Base-by-base conservation (phyloP, 2,113 vertebrate genomes). In the Riparia riparia region DNA sequence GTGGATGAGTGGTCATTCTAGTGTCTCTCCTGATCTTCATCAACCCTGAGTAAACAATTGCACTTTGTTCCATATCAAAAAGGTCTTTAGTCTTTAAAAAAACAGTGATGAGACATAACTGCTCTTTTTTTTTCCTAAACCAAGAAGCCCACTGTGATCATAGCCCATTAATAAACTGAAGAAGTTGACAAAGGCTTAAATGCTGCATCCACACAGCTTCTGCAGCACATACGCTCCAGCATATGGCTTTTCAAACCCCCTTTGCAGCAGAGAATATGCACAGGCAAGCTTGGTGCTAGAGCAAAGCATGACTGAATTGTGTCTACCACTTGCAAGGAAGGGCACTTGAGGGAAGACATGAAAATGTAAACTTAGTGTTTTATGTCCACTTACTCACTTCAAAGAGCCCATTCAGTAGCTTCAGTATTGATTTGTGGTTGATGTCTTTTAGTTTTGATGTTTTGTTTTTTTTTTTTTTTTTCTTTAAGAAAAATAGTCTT, bases 191-290 rank as follows among this genome's bases (percentile, higher is more conserved):
- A 76, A 94, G 66, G 70, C 54, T 76, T 44, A 82, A 85, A 71
- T 70, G 87, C 64, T 77, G 34, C 64, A 88, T 82, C 63, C 45
- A 58, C 91, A 91, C 26, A 39, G 63, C 50, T 94, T 93, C 89
- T 85, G 63, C 58, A 90, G 84, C 74, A 82, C 91, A 94, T 88
- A 95, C 39, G 16, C 58, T 93, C 45, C 74, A 91, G 66, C 91
- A 93, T 93, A 93, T 82, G 84, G 81, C 58, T 83, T 90, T 82
- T 60, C 42, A 86, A 91, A 89, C 39, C 89, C 71, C 64, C 31
- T 78, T 81, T 92, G 45, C 64, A 86, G 86, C 14, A 86, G 47
- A 77, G 65, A 92, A 83, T 73, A 60, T 71, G 60, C 39, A 63
- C 84, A 90, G 70, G 76, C 58, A 32, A 54, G 32, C 50, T 80